Base-by-base conservation (phyloP, 64 coral and sea anemone genomes). In the Montipora capricornis region DNA sequence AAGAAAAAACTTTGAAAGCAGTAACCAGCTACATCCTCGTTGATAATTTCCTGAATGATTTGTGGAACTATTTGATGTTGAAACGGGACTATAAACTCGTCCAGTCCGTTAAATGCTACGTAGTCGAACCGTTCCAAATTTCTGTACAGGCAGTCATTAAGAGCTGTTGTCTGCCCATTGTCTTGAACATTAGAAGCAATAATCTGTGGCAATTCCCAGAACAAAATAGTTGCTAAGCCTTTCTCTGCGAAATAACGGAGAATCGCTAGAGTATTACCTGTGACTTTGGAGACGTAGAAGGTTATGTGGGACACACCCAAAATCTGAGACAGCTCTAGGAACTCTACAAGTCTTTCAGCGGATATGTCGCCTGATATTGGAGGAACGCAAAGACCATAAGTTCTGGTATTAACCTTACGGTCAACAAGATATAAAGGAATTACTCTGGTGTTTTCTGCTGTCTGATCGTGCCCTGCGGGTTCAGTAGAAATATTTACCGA, bases 31-130 rank as follows among this genome's bases (percentile, higher is more conserved):
- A 47, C 15, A 13, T 62, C 61, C 20, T 78, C 20, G 44, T 77
- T 51, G 7, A 51, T 55, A 7, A 74, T 12, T 51, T 4, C 81
- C 12, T 88, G 29, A 19, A 93, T 68, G 24, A 93, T 81, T 9
- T 29, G 2, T 51, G 77, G 75, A 44, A 78, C 62, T 16, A 7
- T 80, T 16, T 53, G 29, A 11, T 80, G 8, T 48, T 20, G 44
- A 19, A 93, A 57, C 5, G 92, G 92, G 24, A 93, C 84, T 19
- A 93, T 88, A 53, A 88, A 93, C 59, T 93, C 92, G 67, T 93
- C 92, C 11, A 93, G 37, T 17, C 88, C 49, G 19, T 93, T 93
- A 70, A 88, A 88, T 5, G 84, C 84, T 13, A 80, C 49, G 22
- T 71, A 93, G 5, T 53, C 76, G 13, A 87, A 66, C 60, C 22